A percentile compares a stretch with the other conserved stretches of the same genome.
These are phyloP conservation scores for Anolis sagrei DNA, from an alignment of 2,113 vertebrate genomes.

Conservation along the genomic window DNA sequence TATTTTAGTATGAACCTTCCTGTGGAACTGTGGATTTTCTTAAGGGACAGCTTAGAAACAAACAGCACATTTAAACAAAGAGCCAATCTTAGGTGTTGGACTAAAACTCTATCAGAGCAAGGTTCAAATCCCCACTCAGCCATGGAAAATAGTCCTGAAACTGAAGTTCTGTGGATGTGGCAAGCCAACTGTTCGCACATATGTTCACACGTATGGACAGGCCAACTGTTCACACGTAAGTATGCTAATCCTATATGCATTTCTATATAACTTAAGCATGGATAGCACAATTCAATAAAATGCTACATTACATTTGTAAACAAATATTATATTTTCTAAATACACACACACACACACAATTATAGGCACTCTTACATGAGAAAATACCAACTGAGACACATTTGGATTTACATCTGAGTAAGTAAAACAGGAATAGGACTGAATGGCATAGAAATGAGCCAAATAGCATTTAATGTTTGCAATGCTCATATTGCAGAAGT, in stretches of 20 bases:
- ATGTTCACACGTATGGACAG: background rate
- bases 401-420: background rate
- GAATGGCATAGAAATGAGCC: background rate
- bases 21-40: no score
- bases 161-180: no score
- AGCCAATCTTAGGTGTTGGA: no score
- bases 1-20: no score
- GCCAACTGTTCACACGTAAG: background rate
- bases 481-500: background rate
- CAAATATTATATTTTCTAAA: background rate
- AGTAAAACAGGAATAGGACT: background rate
- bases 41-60: no score
- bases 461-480: background rate
- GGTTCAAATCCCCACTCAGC: no score
- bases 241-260: conserved; percentile 11
- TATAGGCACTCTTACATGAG: background rate
- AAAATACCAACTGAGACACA: background rate
- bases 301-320: background rate
- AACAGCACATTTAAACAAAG: no score
- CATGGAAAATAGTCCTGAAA: no score
- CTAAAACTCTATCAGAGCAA: no score
- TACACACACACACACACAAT: background rate
- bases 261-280: background rate
- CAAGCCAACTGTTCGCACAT: background rate
- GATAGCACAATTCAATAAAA: conserved; percentile 35